Evolutionary conservation across 2,113 vertebrate species (phyloP), one percentile per base, ranked within the genome.

Genomic region (Microcebus griseorufus): DNA sequence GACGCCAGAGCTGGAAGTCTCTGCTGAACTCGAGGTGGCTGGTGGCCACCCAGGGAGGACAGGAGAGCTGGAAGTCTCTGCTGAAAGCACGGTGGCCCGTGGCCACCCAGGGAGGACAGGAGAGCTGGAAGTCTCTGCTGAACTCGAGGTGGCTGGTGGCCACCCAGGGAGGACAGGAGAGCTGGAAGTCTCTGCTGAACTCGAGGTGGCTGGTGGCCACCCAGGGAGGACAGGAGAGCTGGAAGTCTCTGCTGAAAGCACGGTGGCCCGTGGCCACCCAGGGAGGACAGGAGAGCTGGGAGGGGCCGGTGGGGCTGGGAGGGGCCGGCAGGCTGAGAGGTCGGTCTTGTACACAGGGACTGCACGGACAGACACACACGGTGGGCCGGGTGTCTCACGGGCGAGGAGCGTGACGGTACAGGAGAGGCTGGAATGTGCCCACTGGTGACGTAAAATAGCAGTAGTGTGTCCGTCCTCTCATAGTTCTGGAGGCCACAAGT

Each of bases 341-440:
- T 25, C 7, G 3, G 60, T 48, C 27, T 18, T 14, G 3, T n/a
- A n/a, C 0, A 0, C 10, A 1, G 9, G 60, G 58, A 2, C 1
- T 9, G 11, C 34, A 25, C 7, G 10, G 20, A 42, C 3, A 16
- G 20, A 6, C 11, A 9, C 9, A 2, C 4, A 1, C 5, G 23
- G 42, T 1, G 62, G 73, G 62, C n/a, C 14, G 9, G 9, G 34
- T 53, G 45, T 42, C n/a, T 39, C 34, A 0, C 22, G 1, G 34
- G 25, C 34, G 34, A 64, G 2, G 37, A 45, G 3, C 45, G 45
- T 8, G 2, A 45, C 27, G 18, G 9, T 25, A 6, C 64, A 22
- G 29, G 37, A 20, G 29, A 2, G 3, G 20, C 27, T 3, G 7
- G 37, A 12, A 13, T 0, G 25, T 32, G 9, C 27, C 29, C 58